phyloP scores from a whole-genome alignment of 2,113 vertebrate genomes.

The Butorides virescens region DNA sequence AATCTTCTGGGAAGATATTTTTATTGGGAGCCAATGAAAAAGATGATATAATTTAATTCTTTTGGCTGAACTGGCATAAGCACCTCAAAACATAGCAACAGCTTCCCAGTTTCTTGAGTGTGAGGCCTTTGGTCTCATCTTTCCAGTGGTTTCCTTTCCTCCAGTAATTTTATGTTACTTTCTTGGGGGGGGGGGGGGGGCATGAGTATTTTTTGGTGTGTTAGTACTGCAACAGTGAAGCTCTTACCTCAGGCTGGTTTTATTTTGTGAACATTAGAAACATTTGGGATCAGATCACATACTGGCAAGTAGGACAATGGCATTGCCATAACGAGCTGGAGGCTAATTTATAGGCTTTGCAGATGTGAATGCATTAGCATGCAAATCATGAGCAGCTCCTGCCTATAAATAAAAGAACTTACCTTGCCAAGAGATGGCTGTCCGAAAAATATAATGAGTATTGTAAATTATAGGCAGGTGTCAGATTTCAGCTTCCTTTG shows the following conservation, averaged over 20 bases:
- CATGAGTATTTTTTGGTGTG: background rate
- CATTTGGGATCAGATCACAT: slow-evolving; percentile 20
- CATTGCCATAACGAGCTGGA: slow-evolving; percentile 12
- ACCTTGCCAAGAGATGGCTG: slow-evolving; percentile 24
- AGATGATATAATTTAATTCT: background rate
- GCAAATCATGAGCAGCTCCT: slow-evolving; percentile 16
- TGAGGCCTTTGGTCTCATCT: background rate
- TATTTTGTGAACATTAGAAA: slow-evolving; percentile 23
- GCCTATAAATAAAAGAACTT: slow-evolving; percentile 55
- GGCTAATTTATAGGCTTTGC: slow-evolving; percentile 57
- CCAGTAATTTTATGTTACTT: background rate
- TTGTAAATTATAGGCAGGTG: slow-evolving; percentile 36
- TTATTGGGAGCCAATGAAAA: background rate
- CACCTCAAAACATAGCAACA: background rate
- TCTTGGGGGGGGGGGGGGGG: accelerated
- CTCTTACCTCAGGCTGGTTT: background rate
- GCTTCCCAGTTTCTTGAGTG: background rate
- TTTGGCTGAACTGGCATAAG: background rate
- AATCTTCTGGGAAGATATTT: background rate
- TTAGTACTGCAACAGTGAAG: background rate
- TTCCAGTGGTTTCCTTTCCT: background rate
- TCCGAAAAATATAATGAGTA: slow-evolving; percentile 22
- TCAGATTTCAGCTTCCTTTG: slow-evolving; percentile 14
- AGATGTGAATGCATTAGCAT: slow-evolving; percentile 42
- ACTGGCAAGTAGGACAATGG: slow-evolving; percentile 28